Evolutionary conservation across 2,113 vertebrate genomes (phyloP).

Genomic region (Pygoscelis adeliae): DNA sequence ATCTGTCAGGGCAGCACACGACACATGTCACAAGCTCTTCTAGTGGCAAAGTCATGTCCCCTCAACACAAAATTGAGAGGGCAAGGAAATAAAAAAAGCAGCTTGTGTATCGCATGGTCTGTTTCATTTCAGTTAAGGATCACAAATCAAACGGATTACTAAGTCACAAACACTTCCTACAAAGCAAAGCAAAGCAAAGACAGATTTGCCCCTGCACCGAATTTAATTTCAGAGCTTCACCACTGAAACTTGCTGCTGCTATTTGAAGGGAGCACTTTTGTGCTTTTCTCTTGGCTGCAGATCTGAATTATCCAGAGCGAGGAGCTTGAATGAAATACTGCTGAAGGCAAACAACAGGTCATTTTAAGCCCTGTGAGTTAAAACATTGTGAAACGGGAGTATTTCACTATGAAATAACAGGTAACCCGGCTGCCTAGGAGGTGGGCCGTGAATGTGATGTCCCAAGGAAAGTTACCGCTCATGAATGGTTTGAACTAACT

Average conservation of each 20-base stretch:
- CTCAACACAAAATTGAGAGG: background rate
- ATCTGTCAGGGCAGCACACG: background rate
- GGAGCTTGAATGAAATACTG: background rate
- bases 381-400: background rate
- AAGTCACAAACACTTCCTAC: background rate
- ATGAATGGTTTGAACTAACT: background rate
- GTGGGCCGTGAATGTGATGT: background rate
- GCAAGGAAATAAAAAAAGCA: background rate
- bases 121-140: constrained; percentile 17
- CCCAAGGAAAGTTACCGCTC: background rate
- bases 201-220: background rate
- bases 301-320: background rate
- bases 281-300: background rate
- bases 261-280: background rate
- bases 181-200: background rate
- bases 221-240: background rate
- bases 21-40: background rate
- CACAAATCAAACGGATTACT: background rate
- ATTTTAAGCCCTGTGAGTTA: background rate
- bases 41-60: background rate
- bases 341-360: background rate
- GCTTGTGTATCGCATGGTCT: background rate
- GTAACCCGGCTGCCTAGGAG: background rate
- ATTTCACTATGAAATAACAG: background rate
- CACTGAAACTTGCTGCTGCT: background rate